phyloP scores from a whole-genome alignment of 2,888 invertebrate genomes.

The Tachina grossa region DNA sequence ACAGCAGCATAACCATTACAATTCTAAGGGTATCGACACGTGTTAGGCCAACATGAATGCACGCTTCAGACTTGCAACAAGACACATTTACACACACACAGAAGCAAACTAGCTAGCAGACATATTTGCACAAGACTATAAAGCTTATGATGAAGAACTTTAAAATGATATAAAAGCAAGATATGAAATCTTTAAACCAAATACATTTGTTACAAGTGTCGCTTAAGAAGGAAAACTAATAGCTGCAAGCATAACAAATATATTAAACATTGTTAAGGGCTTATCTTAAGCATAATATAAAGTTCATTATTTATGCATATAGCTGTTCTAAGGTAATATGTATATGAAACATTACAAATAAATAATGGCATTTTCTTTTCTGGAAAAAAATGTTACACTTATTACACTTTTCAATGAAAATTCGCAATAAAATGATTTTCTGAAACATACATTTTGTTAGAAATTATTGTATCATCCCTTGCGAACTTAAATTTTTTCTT shows the following conservation, averaged over 20 bases:
- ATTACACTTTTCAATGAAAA: too few species aligned
- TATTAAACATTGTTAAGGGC: constrained; percentile 49
- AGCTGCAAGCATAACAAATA: constrained; percentile 26
- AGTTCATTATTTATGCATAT: constrained; percentile 7
- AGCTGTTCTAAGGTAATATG: too few species aligned
- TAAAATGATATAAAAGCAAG: not conserved
- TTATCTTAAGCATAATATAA: constrained; percentile 54
- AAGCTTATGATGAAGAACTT: not conserved
- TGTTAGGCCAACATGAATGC: constrained; percentile 37
- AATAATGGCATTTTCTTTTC: too few species aligned
- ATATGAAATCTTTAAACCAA: constrained; percentile 52
- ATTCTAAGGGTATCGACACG: constrained; percentile 54
- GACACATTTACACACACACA: not conserved
- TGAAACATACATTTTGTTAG: too few species aligned
- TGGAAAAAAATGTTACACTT: too few species aligned
- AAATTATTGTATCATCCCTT: too few species aligned
- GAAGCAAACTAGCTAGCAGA: constrained; percentile 6
- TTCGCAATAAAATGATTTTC: too few species aligned
- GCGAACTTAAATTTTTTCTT: too few species aligned
- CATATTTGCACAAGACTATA: not conserved
- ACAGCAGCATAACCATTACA: constrained; percentile 22
- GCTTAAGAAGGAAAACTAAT: not conserved
- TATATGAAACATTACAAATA: too few species aligned
- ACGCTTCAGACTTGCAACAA: constrained; percentile 8
- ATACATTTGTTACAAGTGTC: constrained; percentile 10